Evolutionary conservation across 2,888 invertebrate genomes (phyloP), one percentile per base, ranked within the genome.

Genomic region (Synanthedon tipuliformis): DNA sequence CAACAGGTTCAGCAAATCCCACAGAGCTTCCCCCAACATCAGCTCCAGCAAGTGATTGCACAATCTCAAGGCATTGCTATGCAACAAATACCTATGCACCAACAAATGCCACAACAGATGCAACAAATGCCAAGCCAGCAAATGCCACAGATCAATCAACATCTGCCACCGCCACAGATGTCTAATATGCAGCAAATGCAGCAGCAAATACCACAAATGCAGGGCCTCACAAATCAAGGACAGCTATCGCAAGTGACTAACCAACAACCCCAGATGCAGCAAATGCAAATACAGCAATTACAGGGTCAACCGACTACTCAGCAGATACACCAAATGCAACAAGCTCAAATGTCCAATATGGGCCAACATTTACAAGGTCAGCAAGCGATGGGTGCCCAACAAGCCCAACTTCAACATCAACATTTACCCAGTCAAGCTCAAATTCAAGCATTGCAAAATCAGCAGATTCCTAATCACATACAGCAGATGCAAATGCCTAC

Each of bases 401-500:
- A 87, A 57, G 73, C 86, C n/a, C 88, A 86, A 64, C 73, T 88
- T 50, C 88, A 88, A 59, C 88, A 87, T 50, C 88, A 88, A 59
- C 88, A 87, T 63, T 73, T 86, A 66, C 81, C 83, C 53, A 88
- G 83, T 64, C 87, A 88, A 62, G 85, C 86, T 41, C 87, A 88
- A 62, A 87, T 88, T 53, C 89, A 88, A 62, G 86, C 88, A 40
- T 66, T 88, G 58, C 88, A 89, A 61, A 85, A 81, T 57, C 90
- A 89, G 64, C 90, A 89, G 65, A 82, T 90, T 57, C 86, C 82
- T 63, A 85, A 88, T 63, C 89, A 89, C 59, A 88, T 88, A 71
- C 89, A 88, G 60, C 85, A 88, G 60, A 87, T 88, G 78, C 88
- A 88, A 64, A 82, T 88, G 74, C 81, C 85, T 51, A 63, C 78